phyloP scores from a whole-genome alignment of 2,113 vertebrate species.

The Heloderma charlesbogerti region DNA sequence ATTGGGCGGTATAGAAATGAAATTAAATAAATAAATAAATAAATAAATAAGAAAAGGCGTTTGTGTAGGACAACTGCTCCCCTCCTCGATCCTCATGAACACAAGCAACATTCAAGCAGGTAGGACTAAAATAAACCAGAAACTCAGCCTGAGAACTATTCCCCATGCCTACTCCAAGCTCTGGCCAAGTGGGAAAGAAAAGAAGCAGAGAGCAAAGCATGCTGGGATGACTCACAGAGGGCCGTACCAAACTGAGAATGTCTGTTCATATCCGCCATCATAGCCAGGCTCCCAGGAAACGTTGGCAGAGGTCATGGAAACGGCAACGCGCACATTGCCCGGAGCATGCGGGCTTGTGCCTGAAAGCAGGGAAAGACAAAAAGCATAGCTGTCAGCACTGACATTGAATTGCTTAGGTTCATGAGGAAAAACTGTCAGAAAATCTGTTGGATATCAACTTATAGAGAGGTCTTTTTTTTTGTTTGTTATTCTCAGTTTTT shows the following conservation, averaged over 20 bases:
- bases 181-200: conserved; percentile 70
- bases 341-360: conserved; percentile 99
- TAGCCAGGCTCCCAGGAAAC: conserved; percentile 99
- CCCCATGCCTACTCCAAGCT: conserved; percentile 36
- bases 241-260: conserved; percentile 99
- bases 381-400: neutral
- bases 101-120: neutral
- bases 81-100: neutral
- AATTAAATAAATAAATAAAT: too few relatives aligned
- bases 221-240: conserved; percentile 99
- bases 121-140: neutral
- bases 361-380: conserved; percentile 59
- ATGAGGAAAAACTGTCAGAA: neutral
- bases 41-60: neutral
- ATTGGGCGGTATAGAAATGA: too few relatives aligned
- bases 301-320: conserved; percentile 94
- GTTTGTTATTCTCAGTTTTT: too few relatives aligned
- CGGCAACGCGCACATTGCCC: conserved; percentile 89
- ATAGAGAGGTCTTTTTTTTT: neutral
- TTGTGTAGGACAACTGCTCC: neutral
- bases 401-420: neutral
- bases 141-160: neutral
- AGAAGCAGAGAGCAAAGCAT: conserved; percentile 98
- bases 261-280: conserved; percentile 98
- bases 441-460: neutral